Evolutionary conservation across 1,140 invertebrate genomes (phyloP).

Genomic region (Agraylea sexmaculata): DNA sequence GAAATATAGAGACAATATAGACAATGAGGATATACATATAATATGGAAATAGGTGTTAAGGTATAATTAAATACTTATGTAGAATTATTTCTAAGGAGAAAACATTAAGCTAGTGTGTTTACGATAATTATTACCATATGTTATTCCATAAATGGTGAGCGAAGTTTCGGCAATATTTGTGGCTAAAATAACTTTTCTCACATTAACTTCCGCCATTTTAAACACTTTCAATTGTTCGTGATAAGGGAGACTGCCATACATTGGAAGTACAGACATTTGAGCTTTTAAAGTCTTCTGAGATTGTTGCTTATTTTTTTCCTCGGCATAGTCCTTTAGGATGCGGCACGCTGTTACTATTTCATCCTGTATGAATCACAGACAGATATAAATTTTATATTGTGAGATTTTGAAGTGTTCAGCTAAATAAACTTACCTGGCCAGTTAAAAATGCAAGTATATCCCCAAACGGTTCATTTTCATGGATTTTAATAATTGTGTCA

Average conservation of each 20-base stretch:
- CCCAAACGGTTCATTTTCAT: constrained; percentile 66
- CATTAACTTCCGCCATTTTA: constrained; percentile 25
- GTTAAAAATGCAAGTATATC: constrained; percentile 92
- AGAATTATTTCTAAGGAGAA: constrained; percentile 5
- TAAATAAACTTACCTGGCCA: constrained; percentile 45
- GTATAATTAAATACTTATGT: constrained; percentile 13
- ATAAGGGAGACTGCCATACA: constrained; percentile 83
- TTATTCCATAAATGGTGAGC: constrained; percentile 80
- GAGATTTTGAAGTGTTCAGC: background rate
- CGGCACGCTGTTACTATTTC: constrained; percentile 70
- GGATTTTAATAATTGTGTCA: constrained; percentile 82
- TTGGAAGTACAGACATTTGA: constrained; percentile 69
- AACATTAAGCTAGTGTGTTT: background rate
- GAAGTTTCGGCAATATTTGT: constrained; percentile 98
- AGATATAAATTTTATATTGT: background rate
- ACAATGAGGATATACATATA: constrained; percentile 5
- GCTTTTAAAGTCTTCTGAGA: constrained; percentile 31
- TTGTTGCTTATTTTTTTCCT: constrained; percentile 40
- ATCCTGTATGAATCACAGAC: constrained; percentile 44
- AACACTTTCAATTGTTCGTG: constrained; percentile 75
- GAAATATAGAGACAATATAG: constrained; percentile 10
- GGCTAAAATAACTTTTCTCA: constrained; percentile 83
- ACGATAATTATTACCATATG: constrained; percentile 54
- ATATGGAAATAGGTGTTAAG: background rate
- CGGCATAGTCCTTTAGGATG: constrained; percentile 53